These are phyloP conservation scores for Patella caerulea DNA, from an alignment of 2,888 invertebrate species.

Conservation along the genomic window DNA sequence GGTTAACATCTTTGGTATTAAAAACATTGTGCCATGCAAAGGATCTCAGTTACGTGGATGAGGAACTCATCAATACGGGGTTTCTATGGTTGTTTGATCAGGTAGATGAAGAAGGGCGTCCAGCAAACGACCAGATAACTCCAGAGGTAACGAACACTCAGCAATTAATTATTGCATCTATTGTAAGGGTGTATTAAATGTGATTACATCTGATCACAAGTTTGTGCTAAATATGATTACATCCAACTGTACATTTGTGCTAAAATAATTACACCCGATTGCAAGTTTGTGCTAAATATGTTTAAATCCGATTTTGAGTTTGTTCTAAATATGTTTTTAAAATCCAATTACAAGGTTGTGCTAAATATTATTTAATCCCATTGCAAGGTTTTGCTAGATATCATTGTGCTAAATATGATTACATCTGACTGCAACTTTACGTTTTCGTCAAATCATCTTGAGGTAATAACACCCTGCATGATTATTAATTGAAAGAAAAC, in stretches of 20 bases:
- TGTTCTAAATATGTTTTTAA: too few species aligned
- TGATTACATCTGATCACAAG: neutral
- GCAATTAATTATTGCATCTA: neutral
- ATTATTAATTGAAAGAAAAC: too few species aligned
- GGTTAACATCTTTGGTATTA: constrained; percentile 39
- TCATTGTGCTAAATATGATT: too few species aligned
- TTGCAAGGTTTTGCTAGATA: too few species aligned
- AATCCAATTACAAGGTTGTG: neutral
- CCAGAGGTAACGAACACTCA: constrained; percentile 16
- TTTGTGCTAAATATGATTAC: neutral
- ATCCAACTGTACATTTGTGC: too few species aligned
- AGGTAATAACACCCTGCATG: too few species aligned
- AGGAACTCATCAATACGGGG: constrained; percentile 26
- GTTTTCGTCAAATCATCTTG: too few species aligned
- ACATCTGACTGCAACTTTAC: too few species aligned
- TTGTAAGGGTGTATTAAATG: neutral
- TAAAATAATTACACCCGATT: too few species aligned
- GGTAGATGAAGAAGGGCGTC: constrained; percentile 16
- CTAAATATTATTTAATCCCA: too few species aligned
- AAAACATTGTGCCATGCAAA: constrained; percentile 37
- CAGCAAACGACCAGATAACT: constrained; percentile 25
- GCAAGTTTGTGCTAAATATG: too few species aligned
- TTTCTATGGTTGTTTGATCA: constrained; percentile 38
- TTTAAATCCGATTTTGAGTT: too few species aligned
- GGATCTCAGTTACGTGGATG: constrained; percentile 29